phyloP scores from a whole-genome alignment of 2,797 vertebrate species.

The Coregonus ussuriensis region DNA sequence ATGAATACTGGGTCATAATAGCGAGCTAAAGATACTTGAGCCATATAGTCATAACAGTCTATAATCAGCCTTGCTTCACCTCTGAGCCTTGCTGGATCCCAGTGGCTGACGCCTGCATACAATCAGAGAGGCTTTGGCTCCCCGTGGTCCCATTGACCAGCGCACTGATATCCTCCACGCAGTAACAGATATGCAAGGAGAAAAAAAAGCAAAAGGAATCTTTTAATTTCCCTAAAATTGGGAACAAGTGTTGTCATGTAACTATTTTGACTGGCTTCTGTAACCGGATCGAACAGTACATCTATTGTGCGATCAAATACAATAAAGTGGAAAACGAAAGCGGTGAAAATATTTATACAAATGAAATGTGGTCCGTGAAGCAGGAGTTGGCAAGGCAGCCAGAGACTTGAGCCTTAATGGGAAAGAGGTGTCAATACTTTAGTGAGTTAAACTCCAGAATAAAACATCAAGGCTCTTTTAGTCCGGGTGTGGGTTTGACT shows the following conservation, averaged over 20 bases:
- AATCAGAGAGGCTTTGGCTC: constrained; percentile 1
- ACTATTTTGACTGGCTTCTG: constrained; percentile 63
- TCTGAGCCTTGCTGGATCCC: constrained; percentile 9
- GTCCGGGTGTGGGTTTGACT: too few relatives aligned
- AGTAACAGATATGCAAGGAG: not conserved
- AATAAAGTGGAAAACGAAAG: constrained; percentile 65
- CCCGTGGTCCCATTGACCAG: constrained; percentile 2
- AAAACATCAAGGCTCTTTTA: too few relatives aligned
- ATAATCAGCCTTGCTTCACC: not conserved
- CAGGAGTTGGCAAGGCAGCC: constrained; percentile 36
- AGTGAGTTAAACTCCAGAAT: too few relatives aligned
- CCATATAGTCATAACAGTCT: not conserved
- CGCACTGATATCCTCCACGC: not conserved
- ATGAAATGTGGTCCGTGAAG: constrained; percentile 51
- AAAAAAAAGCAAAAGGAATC: constrained; percentile 57
- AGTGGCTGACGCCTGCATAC: not conserved
- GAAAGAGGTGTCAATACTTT: constrained; percentile 63
- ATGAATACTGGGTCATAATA: not conserved
- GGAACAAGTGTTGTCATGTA: constrained; percentile 70
- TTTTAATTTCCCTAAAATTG: constrained; percentile 73
- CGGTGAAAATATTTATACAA: constrained; percentile 75
- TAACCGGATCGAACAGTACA: constrained; percentile 57
- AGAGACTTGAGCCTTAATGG: constrained; percentile 47
- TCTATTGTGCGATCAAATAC: constrained; percentile 70
- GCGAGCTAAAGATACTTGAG: not conserved